These are phyloP conservation scores for Pogonus chalceus DNA, from an alignment of 1,140 invertebrate genomes.

Conservation along the genomic window DNA sequence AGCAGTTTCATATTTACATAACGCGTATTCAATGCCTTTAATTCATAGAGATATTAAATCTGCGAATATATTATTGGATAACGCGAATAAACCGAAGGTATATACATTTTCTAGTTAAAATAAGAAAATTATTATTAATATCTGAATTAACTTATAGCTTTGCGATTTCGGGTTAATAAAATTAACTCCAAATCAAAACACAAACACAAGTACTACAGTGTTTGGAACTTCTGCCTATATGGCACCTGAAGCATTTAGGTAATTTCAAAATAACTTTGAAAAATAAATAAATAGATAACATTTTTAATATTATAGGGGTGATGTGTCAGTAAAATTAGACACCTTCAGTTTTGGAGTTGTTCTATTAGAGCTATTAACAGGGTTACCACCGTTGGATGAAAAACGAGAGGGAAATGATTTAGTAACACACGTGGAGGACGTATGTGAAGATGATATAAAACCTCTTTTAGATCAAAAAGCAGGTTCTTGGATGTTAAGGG, in stretches of 20 bases:
- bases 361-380: slow-evolving; percentile 58
- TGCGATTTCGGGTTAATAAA: slow-evolving; percentile 65
- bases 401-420: slow-evolving; percentile 41
- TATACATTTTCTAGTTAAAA: slow-evolving; percentile 15
- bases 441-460: slow-evolving; percentile 29
- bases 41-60: slow-evolving; percentile 69
- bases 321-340: slow-evolving; percentile 63
- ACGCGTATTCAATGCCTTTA: slow-evolving; percentile 39
- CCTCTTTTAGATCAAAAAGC: slow-evolving; percentile 24
- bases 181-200: slow-evolving; percentile 38
- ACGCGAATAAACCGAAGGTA: slow-evolving; percentile 52
- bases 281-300: neutral
- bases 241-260: slow-evolving; percentile 55
- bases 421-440: slow-evolving; percentile 34
- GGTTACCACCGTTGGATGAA: slow-evolving; percentile 48
- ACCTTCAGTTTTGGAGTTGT: slow-evolving; percentile 70
- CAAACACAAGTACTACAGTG: slow-evolving; percentile 41
- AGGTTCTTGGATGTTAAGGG: slow-evolving; percentile 25
- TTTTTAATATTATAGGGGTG: slow-evolving; percentile 39
- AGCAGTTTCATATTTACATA: slow-evolving; percentile 55
- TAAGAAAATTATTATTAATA: slow-evolving; percentile 8
- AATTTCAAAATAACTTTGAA: neutral
- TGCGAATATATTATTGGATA: slow-evolving; percentile 62
- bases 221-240: slow-evolving; percentile 66
- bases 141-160: slow-evolving; percentile 41